Base-by-base conservation (phyloP, 2,113 vertebrate genomes). In the Terrapene triunguis region DNA sequence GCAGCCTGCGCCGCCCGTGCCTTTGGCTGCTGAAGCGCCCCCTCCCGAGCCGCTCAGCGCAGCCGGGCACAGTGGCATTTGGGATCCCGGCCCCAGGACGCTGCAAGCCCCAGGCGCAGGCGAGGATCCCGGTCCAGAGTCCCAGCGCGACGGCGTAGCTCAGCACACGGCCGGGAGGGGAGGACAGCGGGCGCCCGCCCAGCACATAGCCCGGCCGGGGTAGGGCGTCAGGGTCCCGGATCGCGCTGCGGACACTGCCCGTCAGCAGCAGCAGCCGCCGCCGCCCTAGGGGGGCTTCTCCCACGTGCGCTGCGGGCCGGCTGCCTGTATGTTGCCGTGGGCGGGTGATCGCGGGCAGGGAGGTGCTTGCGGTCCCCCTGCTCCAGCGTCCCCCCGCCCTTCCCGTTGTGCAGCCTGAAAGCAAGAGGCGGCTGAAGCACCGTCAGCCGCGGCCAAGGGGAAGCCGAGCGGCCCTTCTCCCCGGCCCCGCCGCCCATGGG, bases 141-240 rank as follows among this genome's bases (percentile, higher is more conserved):
- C 62, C 32, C 35, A n/a, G 16, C 57, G 21, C 53, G 19, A 54
- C 53, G 19, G 53, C 53, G 53, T 21, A 21, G 53, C 55, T 9
- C 10, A 11, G 55, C 55, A 24, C 51, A 21, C 51, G 27, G 57
- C 27, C 35, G 62, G 32, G 16, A 35, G 35, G 62, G 62, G 95
- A 97, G 95, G 96, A 89, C 93, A 93, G 93, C 94, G 88, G 89
- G 93, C 51, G 91, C 13, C 29, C 95, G 25, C 91, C 95, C 85
- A 91, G 9, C 69, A 80, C 86, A 80, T 47, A 3, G 87, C 86
- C 76, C 32, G 80, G 65, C 79, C 79, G 59, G 51, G 85, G 32
- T 81, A 80, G 93, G 95, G 93, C 97, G 84, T 94, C 96, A 96
- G 97, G 93, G 97, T 94, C 89, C 94, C 93, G 94, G 89, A 78